phyloP scores from a whole-genome alignment of 2,888 invertebrate genomes.

The Melinaea marsaeus region DNA sequence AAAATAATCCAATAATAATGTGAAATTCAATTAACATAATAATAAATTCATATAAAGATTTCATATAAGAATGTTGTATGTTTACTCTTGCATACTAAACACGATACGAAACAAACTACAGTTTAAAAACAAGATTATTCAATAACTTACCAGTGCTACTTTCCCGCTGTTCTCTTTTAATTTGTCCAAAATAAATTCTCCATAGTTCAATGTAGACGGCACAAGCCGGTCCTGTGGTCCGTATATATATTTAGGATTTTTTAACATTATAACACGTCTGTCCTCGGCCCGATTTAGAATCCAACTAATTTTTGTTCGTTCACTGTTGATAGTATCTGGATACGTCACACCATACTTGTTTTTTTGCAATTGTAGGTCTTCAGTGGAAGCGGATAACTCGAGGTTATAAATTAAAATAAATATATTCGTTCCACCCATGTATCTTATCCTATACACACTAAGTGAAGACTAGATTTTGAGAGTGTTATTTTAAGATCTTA shows the following conservation, averaged over 20 bases:
- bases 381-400: too few relatives aligned
- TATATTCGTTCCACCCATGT: too few relatives aligned
- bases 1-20: background rate
- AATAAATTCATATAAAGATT: background rate
- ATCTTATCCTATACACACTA: too few relatives aligned
- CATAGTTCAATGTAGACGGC: constrained; percentile 51
- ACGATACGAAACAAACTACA: background rate
- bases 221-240: constrained; percentile 43
- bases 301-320: background rate
- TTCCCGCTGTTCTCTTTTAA: constrained; percentile 40
- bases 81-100: background rate
- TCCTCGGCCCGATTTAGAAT: background rate
- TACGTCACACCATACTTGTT: too few relatives aligned
- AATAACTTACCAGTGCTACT: constrained; percentile 47
- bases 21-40: background rate
- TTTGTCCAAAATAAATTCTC: constrained; percentile 47
- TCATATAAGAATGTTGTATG: too few relatives aligned
- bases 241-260: constrained; percentile 52
- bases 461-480: too few relatives aligned
- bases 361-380: too few relatives aligned
- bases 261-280: constrained; percentile 46
- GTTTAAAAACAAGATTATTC: background rate
- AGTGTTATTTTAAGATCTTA: too few relatives aligned
- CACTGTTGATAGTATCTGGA: background rate
- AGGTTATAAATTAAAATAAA: too few relatives aligned